These are phyloP conservation scores for Crambe crambe DNA, from an alignment of 37 sponge, comb jelly and placozoan species.

Conservation along the genomic window DNA sequence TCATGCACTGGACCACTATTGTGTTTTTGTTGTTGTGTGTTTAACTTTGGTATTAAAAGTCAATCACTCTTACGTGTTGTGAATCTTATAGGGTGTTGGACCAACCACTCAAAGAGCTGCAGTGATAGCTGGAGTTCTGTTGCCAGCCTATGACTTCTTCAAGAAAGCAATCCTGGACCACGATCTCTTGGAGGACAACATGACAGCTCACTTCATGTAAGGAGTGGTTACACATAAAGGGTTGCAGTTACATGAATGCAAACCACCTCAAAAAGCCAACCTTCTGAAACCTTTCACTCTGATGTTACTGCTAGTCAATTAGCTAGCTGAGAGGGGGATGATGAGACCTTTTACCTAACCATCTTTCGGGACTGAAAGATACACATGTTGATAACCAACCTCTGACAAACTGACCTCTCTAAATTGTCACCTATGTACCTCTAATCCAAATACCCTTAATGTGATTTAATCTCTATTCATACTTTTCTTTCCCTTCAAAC, in stretches of 20 bases:
- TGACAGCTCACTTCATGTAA: conserved; percentile 68
- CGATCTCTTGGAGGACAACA: conserved; percentile 32
- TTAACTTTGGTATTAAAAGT: background rate
- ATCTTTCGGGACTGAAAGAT: too few species aligned
- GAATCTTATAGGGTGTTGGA: conserved; percentile 93
- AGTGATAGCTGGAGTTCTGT: conserved; percentile 89
- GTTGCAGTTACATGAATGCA: too few species aligned
- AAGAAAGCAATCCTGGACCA: conserved; percentile 57
- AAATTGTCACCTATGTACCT: too few species aligned
- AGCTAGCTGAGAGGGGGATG: too few species aligned
- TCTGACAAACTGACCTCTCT: too few species aligned
- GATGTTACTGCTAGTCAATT: too few species aligned
- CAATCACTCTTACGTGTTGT: too few species aligned
- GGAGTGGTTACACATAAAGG: background rate
- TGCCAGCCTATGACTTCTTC: conserved; percentile 90
- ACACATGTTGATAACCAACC: too few species aligned
- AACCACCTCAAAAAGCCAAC: too few species aligned
- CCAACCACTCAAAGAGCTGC: conserved; percentile 94
- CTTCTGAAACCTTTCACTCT: too few species aligned
- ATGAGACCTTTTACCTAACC: too few species aligned
- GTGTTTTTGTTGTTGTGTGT: background rate
- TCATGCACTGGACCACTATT: too few species aligned
- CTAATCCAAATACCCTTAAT: background rate
- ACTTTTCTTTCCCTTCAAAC: background rate
- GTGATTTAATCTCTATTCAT: background rate